Evolutionary conservation across 92 coral and sea anemone genomes (phyloP).

Genomic region (Muricea muricata): DNA sequence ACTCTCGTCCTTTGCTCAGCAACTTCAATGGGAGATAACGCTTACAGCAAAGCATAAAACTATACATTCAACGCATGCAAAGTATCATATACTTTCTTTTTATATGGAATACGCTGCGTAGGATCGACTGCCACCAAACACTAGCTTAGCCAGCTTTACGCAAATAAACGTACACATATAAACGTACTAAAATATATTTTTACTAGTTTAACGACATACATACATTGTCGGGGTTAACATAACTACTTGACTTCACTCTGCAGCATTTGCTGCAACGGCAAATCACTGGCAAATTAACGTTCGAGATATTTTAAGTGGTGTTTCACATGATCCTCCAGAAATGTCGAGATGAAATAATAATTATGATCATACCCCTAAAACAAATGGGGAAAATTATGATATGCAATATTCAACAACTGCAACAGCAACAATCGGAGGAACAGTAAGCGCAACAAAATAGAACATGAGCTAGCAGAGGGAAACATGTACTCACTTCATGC

Average conservation of each 20-base stretch:
- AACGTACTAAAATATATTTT: neutral
- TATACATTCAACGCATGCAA: too few species aligned
- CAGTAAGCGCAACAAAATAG: neutral
- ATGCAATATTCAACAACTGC: neutral
- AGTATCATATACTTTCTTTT: too few species aligned
- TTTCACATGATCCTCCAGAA: slow-evolving; percentile 87
- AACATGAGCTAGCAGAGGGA: neutral
- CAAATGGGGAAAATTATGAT: neutral
- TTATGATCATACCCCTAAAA: slow-evolving; percentile 90
- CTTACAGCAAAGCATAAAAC: too few species aligned
- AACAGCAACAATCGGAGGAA: neutral
- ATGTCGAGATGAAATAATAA: slow-evolving; percentile 83
- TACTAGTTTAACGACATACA: neutral
- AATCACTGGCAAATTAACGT: slow-evolving; percentile 66
- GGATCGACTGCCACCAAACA: too few species aligned
- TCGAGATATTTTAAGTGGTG: slow-evolving; percentile 84
- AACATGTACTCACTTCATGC: slow-evolving; percentile 72
- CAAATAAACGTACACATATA: neutral
- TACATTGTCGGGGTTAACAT: neutral
- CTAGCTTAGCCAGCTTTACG: too few species aligned
- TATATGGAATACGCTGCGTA: too few species aligned
- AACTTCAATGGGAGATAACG: too few species aligned
- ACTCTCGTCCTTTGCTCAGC: too few species aligned
- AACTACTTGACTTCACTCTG: neutral
- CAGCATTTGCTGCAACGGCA: neutral